Evolutionary conservation across 2,113 vertebrate genomes (phyloP).

Genomic region (Amia ocellicauda): DNA sequence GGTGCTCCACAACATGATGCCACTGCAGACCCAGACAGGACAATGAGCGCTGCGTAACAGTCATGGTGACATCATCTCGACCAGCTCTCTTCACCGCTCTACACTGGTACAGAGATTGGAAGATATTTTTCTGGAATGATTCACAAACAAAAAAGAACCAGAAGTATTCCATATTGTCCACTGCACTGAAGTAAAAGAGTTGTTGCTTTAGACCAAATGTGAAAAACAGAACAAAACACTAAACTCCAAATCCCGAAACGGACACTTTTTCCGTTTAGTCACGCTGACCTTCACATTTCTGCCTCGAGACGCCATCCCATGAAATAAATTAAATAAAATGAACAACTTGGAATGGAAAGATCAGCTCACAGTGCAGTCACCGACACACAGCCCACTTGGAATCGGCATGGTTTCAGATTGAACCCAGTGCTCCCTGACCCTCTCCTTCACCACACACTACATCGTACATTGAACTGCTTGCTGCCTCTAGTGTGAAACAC

Average conservation of each 20-base stretch:
- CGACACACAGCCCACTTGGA: neutral
- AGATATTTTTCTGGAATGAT: too few species aligned
- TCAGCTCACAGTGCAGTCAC: neutral
- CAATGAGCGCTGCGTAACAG: too few species aligned
- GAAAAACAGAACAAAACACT: constrained; percentile 6
- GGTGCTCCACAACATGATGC: too few species aligned
- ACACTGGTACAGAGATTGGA: too few species aligned
- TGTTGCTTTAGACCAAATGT: neutral
- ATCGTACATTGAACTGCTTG: too few species aligned
- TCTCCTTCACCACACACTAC: neutral
- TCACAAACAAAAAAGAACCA: neutral
- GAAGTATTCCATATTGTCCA: neutral
- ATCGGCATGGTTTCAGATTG: neutral
- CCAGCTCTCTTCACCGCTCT: too few species aligned
- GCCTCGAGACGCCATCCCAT: neutral
- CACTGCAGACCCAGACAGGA: neutral
- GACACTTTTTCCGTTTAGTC: neutral
- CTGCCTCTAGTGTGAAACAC: too few species aligned
- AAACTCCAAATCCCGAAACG: neutral
- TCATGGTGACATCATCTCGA: too few species aligned
- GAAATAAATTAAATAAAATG: neutral
- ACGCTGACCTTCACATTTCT: neutral
- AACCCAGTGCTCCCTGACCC: neutral
- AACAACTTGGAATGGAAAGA: neutral
- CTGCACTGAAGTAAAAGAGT: too few species aligned